phyloP scores from a whole-genome alignment of 2,113 vertebrate genomes.

The Abramis brama region DNA sequence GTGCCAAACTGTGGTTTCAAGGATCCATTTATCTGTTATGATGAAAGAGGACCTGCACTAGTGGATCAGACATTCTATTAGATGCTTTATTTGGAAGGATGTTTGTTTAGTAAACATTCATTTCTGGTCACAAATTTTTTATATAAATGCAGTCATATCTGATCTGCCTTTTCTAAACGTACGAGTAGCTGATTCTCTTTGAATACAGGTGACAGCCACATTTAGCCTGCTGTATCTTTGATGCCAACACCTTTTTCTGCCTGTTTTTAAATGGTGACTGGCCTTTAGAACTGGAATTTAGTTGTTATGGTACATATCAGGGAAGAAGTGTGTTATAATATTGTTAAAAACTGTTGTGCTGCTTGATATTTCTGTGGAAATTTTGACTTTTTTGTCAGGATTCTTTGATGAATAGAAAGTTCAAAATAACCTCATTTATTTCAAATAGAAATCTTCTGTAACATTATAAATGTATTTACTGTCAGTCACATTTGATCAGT shows the following conservation, averaged over 20 bases:
- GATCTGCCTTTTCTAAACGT: neutral
- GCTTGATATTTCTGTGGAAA: neutral
- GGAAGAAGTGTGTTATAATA: too few species aligned
- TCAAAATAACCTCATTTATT: neutral
- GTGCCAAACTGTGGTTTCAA: neutral
- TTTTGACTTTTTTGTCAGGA: neutral
- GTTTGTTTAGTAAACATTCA: slow-evolving; percentile 6
- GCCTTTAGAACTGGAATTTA: neutral
- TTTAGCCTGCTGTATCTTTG: neutral
- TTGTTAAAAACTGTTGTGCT: neutral
- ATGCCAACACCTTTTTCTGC: neutral
- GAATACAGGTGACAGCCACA: neutral
- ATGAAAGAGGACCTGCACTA: neutral
- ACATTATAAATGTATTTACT: too few species aligned
- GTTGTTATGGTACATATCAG: neutral
- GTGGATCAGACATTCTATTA: slow-evolving; percentile 11
- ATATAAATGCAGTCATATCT: slow-evolving; percentile 6
- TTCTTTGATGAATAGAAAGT: neutral
- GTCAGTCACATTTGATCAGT: neutral
- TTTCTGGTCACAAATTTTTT: neutral
- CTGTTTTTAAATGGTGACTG: neutral
- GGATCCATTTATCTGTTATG: slow-evolving; percentile 10
- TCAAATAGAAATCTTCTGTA: neutral
- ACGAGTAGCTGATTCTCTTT: neutral
- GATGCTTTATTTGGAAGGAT: neutral